A percentile compares a stretch with the other conserved stretches of the same genome.
Evolutionary conservation across 2,113 vertebrate genomes (phyloP).

Genomic region (Lepus timidus): DNA sequence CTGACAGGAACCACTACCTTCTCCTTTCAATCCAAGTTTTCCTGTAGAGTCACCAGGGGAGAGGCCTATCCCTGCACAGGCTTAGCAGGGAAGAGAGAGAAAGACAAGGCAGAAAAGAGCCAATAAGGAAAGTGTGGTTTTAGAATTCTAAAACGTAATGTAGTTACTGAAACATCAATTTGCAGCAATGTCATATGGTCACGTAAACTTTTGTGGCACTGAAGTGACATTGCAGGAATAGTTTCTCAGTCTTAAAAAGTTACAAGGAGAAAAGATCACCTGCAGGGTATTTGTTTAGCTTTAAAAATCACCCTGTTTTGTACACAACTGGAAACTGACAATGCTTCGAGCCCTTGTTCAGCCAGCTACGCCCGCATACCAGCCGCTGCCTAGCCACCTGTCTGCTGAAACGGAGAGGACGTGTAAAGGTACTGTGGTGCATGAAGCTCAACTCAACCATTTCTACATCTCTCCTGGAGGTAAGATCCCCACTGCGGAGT

Average conservation of each 20-base stretch:
- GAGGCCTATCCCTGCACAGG: conserved; percentile 68
- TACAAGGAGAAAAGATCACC: background rate
- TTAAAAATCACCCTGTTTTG: background rate
- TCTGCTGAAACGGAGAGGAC: conserved; percentile 89
- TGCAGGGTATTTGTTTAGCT: background rate
- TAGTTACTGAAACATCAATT: background rate
- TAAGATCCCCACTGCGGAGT: conserved; percentile 85
- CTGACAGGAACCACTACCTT: conserved; percentile 85
- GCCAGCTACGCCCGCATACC: conserved; percentile 84
- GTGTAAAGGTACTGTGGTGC: conserved; percentile 94
- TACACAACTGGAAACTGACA: conserved; percentile 69
- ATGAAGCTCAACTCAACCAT: conserved; percentile 93
- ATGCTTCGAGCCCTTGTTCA: conserved; percentile 89
- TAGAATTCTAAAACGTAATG: conserved; percentile 2
- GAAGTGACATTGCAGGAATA: background rate
- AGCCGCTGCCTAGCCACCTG: conserved; percentile 89
- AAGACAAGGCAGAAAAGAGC: conserved; percentile 65
- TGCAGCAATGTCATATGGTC: background rate
- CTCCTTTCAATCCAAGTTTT: conserved; percentile 87
- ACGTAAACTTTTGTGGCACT: background rate
- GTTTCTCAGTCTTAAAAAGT: conserved; percentile 15
- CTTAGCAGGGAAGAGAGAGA: conserved; percentile 62
- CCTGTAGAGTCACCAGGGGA: conserved; percentile 83
- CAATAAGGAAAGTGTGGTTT: conserved; percentile 57
- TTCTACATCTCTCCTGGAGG: conserved; percentile 94